phyloP scores from a whole-genome alignment of 2,113 vertebrate species.

The Oplegnathus fasciatus region DNA sequence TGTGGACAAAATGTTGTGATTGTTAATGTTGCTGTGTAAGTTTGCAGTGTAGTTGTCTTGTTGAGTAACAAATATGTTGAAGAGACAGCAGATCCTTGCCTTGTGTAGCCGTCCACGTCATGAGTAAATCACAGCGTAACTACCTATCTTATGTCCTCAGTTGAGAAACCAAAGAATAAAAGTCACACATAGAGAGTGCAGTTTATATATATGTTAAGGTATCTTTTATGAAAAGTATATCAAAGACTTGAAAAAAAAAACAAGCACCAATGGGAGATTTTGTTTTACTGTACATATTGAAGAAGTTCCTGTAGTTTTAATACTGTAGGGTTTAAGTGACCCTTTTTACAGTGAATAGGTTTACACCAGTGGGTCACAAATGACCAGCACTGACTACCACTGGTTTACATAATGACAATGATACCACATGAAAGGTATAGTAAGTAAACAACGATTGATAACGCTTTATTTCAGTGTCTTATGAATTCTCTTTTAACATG shows the following conservation, averaged over 20 bases:
- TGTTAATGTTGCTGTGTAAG: conserved; percentile 45
- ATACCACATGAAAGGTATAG: conserved; percentile 16
- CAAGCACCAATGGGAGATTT: conserved; percentile 18
- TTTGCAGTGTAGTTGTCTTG: conserved; percentile 44
- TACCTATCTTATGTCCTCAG: conserved; percentile 1
- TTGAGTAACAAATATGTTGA: conserved; percentile 16
- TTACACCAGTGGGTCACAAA: conserved; percentile 51
- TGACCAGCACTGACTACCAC: conserved; percentile 25
- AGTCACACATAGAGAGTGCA: conserved; percentile 2
- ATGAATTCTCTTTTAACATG: conserved; percentile 20
- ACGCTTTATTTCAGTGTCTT: conserved; percentile 38
- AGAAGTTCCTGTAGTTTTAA: conserved; percentile 35
- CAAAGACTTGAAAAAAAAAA: conserved; percentile 10
- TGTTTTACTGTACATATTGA: conserved; percentile 51
- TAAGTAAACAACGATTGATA: conserved; percentile 3
- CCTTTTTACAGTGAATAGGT: conserved; percentile 39
- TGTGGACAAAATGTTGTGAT: neutral
- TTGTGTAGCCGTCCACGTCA: conserved; percentile 23
- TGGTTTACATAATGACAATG: conserved; percentile 19
- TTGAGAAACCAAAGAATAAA: conserved; percentile 35
- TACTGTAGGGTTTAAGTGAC: conserved; percentile 13
- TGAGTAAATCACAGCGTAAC: conserved; percentile 13
- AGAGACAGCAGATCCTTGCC: neutral
- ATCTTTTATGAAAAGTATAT: conserved; percentile 11
- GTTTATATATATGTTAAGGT: conserved; percentile 1